Conservation (phyloP, 2,113 vertebrate genomes). For the Corvus hawaiiensis region DNA sequence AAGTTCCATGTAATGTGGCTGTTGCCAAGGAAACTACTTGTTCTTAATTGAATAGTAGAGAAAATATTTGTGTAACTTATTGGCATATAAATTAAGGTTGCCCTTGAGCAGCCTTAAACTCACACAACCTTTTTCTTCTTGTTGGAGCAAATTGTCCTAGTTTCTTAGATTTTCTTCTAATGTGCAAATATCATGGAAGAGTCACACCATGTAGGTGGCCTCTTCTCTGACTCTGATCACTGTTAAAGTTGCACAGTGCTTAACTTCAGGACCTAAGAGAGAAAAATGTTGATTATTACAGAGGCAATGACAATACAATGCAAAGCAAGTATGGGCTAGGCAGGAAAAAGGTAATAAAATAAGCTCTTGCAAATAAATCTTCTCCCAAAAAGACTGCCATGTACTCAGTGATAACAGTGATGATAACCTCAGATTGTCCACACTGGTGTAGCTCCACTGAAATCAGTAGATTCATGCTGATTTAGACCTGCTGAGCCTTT, state of each 20-base stretch:
- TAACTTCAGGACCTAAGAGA: not conserved
- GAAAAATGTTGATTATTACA: not conserved
- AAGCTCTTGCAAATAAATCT: not conserved
- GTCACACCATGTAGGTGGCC: not conserved
- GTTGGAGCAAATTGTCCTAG: conserved; percentile 63
- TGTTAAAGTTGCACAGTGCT: not conserved
- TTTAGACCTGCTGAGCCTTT: not conserved
- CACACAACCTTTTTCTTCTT: conserved; percentile 43
- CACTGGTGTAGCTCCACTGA: not conserved
- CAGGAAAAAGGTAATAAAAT: not conserved
- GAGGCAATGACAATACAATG: not conserved
- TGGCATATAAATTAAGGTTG: conserved; percentile 71
- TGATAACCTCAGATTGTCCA: not conserved
- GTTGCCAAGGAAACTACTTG: conserved; percentile 65
- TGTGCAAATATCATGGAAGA: not conserved
- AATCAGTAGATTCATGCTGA: not conserved
- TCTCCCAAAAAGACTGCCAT: not conserved
- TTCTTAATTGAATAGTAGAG: conserved; percentile 70
- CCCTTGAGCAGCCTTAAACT: conserved; percentile 58
- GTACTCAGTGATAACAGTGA: not conserved
- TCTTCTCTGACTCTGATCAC: not conserved
- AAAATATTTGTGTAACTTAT: conserved; percentile 74
- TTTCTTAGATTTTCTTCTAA: conserved; percentile 65
- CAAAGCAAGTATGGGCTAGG: not conserved
- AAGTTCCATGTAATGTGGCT: conserved; percentile 52